Percentiles rank a stretch among this genome's conserved stretches.
Conservation (phyloP, 2,888 invertebrate species). For the Sericinus montela region DNA sequence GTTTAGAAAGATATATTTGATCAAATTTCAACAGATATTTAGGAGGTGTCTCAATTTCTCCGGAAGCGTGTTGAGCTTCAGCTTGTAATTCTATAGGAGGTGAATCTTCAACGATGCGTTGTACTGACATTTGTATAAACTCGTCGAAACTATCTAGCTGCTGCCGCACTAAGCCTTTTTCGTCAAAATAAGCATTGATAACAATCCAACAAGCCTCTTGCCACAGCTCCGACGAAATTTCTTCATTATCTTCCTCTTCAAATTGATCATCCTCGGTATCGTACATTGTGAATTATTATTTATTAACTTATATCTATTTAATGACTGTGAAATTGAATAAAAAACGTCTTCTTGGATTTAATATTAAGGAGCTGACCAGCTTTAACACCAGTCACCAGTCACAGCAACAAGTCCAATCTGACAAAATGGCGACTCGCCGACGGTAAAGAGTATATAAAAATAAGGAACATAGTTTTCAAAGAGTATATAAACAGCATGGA, state of each 20-base stretch:
- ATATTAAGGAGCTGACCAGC: too few species aligned
- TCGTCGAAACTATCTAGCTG: slow-evolving; percentile 99
- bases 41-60: slow-evolving; percentile 94
- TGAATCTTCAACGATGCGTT: slow-evolving; percentile 99
- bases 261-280: slow-evolving; percentile 79
- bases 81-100: slow-evolving; percentile 98
- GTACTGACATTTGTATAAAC: slow-evolving; percentile 99
- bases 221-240: slow-evolving; percentile 99
- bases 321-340: too few species aligned
- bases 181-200: slow-evolving; percentile 99
- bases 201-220: slow-evolving; percentile 99
- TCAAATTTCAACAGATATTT: slow-evolving; percentile 97
- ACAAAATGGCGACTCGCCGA: too few species aligned
- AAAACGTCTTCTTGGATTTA: too few species aligned
- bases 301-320: too few species aligned
- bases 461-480: too few species aligned
- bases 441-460: too few species aligned
- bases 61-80: slow-evolving; percentile 97
- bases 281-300: slow-evolving; percentile 46
- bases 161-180: slow-evolving; percentile 99
- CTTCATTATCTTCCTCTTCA: slow-evolving; percentile 94
- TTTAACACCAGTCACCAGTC: too few species aligned
- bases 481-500: too few species aligned
- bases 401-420: too few species aligned
- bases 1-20: slow-evolving; percentile 99